Evolutionary conservation across 2,113 vertebrate genomes (phyloP).

Genomic region (Catharus fuscescens): DNA sequence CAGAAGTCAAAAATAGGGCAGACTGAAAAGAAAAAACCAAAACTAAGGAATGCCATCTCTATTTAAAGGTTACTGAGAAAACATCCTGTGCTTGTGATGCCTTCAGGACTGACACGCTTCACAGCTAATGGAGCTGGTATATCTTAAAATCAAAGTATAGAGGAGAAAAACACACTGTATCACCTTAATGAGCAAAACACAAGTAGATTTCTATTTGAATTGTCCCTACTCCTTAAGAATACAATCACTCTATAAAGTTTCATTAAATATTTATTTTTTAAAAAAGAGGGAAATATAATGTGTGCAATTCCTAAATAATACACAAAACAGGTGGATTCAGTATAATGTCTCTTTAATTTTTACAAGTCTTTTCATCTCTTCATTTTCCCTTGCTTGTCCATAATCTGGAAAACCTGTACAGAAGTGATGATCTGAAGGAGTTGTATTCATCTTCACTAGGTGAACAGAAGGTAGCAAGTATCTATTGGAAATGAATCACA

Average conservation of each 20-base stretch:
- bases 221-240: not conserved
- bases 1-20: not conserved
- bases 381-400: not conserved
- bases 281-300: not conserved
- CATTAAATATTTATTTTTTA: not conserved
- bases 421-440: not conserved
- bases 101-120: not conserved
- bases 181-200: not conserved
- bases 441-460: not conserved
- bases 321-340: not conserved
- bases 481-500: not conserved
- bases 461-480: not conserved
- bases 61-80: not conserved
- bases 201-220: not conserved
- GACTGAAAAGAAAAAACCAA: not conserved
- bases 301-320: not conserved
- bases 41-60: not conserved
- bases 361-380: not conserved
- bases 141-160: not conserved
- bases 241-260: not conserved
- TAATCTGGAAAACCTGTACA: not conserved
- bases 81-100: not conserved
- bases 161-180: not conserved
- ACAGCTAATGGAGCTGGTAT: not conserved
- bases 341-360: not conserved